These are phyloP conservation scores for Polypterus bichir DNA, from an alignment of 2,113 vertebrate genomes.

Conservation along the genomic window DNA sequence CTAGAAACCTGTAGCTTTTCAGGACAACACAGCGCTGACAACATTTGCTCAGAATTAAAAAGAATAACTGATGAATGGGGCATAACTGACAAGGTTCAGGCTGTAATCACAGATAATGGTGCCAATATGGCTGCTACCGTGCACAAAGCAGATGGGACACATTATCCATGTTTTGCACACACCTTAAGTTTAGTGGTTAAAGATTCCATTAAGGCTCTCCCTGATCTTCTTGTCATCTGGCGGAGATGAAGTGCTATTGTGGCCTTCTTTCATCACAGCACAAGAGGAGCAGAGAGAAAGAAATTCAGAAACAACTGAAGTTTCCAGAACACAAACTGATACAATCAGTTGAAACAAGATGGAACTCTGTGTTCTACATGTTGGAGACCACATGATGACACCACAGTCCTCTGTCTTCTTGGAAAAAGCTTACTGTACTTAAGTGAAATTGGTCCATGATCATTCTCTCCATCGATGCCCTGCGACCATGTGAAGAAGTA, in stretches of 20 bases:
- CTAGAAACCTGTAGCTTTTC: conserved; percentile 15
- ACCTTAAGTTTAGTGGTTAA: conserved; percentile 23
- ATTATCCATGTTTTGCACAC: conserved; percentile 24
- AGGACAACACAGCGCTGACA: conserved; percentile 21
- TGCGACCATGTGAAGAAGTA: conserved; percentile 22
- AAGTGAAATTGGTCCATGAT: conserved; percentile 17
- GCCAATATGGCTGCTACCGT: conserved; percentile 20
- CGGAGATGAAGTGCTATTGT: conserved; percentile 16
- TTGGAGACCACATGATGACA: conserved; percentile 17
- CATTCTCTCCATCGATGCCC: conserved; percentile 17
- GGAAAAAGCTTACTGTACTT: conserved; percentile 21
- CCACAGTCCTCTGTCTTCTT: conserved; percentile 19
- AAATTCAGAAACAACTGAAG: conserved; percentile 22
- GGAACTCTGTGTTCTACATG: conserved; percentile 28
- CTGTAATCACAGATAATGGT: conserved; percentile 24
- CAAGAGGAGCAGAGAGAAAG: conserved; percentile 18
- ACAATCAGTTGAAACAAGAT: conserved; percentile 23
- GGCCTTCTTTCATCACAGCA: conserved; percentile 25
- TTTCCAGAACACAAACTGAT: conserved; percentile 22
- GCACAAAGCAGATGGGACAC: conserved; percentile 18
- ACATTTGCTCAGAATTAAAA: conserved; percentile 14
- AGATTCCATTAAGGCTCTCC: conserved; percentile 19
- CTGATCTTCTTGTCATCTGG: conserved; percentile 12
- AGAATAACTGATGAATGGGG: conserved; percentile 19
- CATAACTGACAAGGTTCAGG: conserved; percentile 19